Conservation (phyloP, 92 coral and sea anemone genomes). For the Porites divaricata region DNA sequence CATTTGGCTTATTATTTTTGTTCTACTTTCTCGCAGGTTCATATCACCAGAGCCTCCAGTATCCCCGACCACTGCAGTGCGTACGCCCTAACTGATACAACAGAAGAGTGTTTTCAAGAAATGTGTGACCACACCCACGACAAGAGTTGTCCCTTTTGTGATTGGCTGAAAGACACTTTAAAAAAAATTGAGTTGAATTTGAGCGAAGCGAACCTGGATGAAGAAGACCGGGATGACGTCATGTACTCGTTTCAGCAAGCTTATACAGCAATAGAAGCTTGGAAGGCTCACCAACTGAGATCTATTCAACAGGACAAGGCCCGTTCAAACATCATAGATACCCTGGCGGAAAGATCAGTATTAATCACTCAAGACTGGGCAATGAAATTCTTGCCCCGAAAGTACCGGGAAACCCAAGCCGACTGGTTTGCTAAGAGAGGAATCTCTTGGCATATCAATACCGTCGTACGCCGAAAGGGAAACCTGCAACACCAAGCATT, state of each 20-base stretch:
- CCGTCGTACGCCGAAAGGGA: constrained; percentile 13
- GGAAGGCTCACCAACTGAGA: constrained; percentile 52
- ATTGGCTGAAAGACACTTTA: constrained; percentile 20
- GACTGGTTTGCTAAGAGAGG: constrained; percentile 66
- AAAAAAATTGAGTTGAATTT: constrained; percentile 25
- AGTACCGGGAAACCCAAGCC: constrained; percentile 40
- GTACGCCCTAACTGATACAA: constrained; percentile 25
- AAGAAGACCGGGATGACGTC: constrained; percentile 42
- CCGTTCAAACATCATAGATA: constrained; percentile 1
- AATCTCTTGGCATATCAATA: constrained; percentile 59
- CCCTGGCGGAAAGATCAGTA: constrained; percentile 15
- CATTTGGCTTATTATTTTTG: no score
- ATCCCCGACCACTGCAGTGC: constrained; percentile 35
- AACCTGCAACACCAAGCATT: constrained; percentile 22
- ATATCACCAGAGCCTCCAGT: constrained; percentile 9
- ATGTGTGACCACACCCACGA: constrained; percentile 36
- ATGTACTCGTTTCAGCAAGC: constrained; percentile 18
- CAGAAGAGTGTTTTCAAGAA: constrained; percentile 4
- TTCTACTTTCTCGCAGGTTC: neutral
- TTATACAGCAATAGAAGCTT: constrained; percentile 21
- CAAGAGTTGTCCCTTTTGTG: constrained; percentile 28
- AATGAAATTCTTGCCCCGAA: constrained; percentile 66
- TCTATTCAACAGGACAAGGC: constrained; percentile 44
- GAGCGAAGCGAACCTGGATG: neutral
- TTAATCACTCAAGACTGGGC: constrained; percentile 71